Evolutionary conservation across 1,140 invertebrate genomes (phyloP), one percentile per base, ranked within the genome.

Genomic region (Drosophila nigrodunni): DNA sequence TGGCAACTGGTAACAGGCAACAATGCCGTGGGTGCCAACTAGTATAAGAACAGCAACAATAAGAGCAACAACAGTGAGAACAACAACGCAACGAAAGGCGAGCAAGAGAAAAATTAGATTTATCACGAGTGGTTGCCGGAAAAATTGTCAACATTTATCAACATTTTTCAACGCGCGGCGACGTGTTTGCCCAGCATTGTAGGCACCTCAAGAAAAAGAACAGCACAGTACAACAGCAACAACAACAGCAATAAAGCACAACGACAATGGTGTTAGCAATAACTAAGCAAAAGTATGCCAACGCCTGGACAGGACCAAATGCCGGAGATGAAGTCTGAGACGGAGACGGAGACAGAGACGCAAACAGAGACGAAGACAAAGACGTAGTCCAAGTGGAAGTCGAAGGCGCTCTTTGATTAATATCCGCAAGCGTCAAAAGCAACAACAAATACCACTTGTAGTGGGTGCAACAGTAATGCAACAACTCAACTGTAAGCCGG

Each of bases 121-220:
- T 90, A 90, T 90, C 87, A 90, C 82, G 87, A 90, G 82, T 83
- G 87, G 87, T 90, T 90, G 87, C 82, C 87, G 87, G 87, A 90
- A 90, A 90, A 90, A 90, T 90, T 90, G 88, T 90, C 88, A 90
- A 90, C 88, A 88, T 90, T 90, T 90, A 90, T 90, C 87, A 90
- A 88, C 89, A 91, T 91, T 91, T 91, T 89, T 89, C 85, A 89
- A 81, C 80, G 80, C 71, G 78, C 77, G 52, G 78, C 81, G 66
- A 89, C 85, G 78, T 88, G 79, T 74, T 87, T 71, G 73, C 55
- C 73, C 67, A 75, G 59, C 52, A 61, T 47, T 70, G 66, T 30
- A 58, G 72, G 61, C 79, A 74, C 68, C 57, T 57, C 57, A 80
- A 77, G 74, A 70, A 78, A 62, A 69, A 50, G 57, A 65, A 13